These are phyloP conservation scores for Aleiodes sp. DNA, from an alignment of 1,140 invertebrate genomes.

Conservation along the genomic window DNA sequence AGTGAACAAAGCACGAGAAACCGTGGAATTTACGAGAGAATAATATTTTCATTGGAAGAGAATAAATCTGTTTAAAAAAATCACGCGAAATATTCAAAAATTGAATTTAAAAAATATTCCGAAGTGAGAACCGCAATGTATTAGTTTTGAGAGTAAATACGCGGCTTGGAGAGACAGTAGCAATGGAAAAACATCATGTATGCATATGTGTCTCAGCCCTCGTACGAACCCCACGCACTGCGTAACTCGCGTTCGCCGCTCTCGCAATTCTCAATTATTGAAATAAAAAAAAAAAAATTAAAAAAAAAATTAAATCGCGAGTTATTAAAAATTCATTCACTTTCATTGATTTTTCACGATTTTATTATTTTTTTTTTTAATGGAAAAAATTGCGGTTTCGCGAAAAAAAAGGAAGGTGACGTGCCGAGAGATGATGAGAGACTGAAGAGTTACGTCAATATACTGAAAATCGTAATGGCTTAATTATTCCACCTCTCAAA, in stretches of 20 bases:
- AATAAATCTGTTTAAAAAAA: not conserved
- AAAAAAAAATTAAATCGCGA: not conserved
- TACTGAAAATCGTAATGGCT: too few species aligned
- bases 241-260: too few species aligned
- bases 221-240: constrained; percentile 10
- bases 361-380: too few species aligned
- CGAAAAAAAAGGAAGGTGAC: not conserved
- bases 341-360: too few species aligned
- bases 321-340: not conserved
- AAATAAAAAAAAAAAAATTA: not conserved
- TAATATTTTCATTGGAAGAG: too few species aligned
- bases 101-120: too few species aligned
- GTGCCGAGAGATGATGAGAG: too few species aligned
- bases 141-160: constrained; percentile 1
- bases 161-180: not conserved
- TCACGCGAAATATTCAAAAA: too few species aligned
- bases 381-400: not conserved
- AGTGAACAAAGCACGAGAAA: too few species aligned
- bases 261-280: not conserved
- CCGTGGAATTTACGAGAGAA: too few species aligned
- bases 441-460: too few species aligned
- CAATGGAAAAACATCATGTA: not conserved
- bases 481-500: constrained; percentile 10
- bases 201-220: constrained; percentile 23
- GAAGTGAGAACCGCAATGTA: too few species aligned